Percentiles rank a stretch among this genome's conserved stretches.
These are phyloP conservation scores for Pseudopleuronectes americanus DNA, from an alignment of 2,797 vertebrate species.

Conservation along the genomic window DNA sequence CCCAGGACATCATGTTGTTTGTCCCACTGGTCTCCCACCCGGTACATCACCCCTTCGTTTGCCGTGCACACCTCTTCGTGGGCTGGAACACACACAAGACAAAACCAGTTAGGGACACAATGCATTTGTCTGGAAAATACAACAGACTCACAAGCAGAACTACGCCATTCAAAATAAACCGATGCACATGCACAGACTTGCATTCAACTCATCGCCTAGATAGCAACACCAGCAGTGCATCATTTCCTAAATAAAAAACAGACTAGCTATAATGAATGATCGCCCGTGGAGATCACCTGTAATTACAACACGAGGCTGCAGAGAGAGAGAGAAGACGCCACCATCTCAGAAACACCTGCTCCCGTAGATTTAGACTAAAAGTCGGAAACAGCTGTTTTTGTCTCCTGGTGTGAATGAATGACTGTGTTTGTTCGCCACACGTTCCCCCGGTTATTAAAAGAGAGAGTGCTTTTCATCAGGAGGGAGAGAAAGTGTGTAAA, in stretches of 20 bases:
- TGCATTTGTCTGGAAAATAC: not conserved
- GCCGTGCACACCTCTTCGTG: constrained; percentile 97
- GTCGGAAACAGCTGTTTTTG: constrained; percentile 61
- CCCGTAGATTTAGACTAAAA: constrained; percentile 32
- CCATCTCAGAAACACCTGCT: constrained; percentile 51
- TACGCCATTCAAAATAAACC: not conserved
- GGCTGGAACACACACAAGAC: constrained; percentile 78
- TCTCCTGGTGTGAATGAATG: constrained; percentile 15
- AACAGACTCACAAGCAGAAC: not conserved
- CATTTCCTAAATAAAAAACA: not conserved
- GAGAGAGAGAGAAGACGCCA: constrained; percentile 19
- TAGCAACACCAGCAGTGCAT: not conserved
- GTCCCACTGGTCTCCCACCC: constrained; percentile 98
- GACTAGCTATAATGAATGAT: constrained; percentile 8
- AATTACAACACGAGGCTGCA: constrained; percentile 37
- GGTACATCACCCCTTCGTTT: constrained; percentile 94
- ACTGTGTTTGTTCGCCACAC: constrained; percentile 48
- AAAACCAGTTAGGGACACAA: not conserved
- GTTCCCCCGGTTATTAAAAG: constrained; percentile 57
- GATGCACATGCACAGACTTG: not conserved
- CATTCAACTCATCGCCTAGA: not conserved
- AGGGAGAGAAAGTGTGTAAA: constrained; percentile 42
- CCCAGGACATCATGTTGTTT: constrained; percentile 93
- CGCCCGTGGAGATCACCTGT: constrained; percentile 32
- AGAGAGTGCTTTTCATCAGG: constrained; percentile 35